Evolutionary conservation across 2,113 vertebrate genomes (phyloP), one percentile per base, ranked within the genome.

Genomic region (Leptodactylus fuscus): DNA sequence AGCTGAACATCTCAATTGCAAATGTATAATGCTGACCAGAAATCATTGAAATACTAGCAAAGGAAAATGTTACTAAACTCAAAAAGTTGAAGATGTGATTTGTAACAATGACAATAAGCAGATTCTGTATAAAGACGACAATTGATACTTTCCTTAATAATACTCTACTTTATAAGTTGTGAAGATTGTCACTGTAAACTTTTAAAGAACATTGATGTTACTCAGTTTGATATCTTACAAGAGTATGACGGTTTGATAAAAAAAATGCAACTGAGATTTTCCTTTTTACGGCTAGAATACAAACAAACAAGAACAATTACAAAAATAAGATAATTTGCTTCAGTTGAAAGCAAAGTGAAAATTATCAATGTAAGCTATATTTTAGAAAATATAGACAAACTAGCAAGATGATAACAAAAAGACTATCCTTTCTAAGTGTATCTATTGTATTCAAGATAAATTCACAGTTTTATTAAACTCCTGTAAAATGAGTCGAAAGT

Each of bases 391-490:
- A 11, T 38, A 75, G 44, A 75, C 41, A 75, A 49, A 49, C 48
- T 49, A 12, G 71, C 24, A 48, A 29, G 41, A 60, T 38, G 27
- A 44, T 41, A 36, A 13, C 76, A 85, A 80, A 80, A 85, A 22
- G 60, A 70, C 75, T 70, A 41, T 53, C 29, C 1, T 55, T 34
- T 22, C 15, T 27, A 58, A 60, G 16, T 73, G n/a, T 71, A 85
- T 38, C 74, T 70, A 67, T 77, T 79, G 75, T 69, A 48, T 85
- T 80, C n/a, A 71, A 69, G 65, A 71, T 78, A 70, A 53, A 85
- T 78, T 85, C 71, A 51, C 74, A 79, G 75, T 53, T 85, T 79
- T 70, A 79, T 70, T 55, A 80, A 73, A 81, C 24, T 53, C 65
- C 24, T 41, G 24, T 22, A 73, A 86, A 79, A 73, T 60, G 67